Evolutionary conservation across 2,113 vertebrate genomes (phyloP).

Genomic region (Hippocampus zosterae): DNA sequence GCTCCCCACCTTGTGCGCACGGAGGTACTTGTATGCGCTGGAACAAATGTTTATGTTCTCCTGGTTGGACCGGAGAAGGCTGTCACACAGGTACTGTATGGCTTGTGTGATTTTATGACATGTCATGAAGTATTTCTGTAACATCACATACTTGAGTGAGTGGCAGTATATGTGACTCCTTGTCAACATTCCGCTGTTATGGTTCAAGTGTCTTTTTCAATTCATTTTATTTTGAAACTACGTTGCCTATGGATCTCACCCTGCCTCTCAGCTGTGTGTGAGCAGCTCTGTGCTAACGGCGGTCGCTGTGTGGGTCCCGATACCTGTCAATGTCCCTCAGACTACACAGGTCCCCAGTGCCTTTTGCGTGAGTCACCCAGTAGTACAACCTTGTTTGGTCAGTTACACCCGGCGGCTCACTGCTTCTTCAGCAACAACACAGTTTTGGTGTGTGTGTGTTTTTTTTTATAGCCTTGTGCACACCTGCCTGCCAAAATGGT

Average conservation of each 20-base stretch:
- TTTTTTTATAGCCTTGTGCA: conserved; percentile 69
- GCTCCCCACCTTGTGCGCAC: conserved; percentile 75
- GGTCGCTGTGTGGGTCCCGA: conserved; percentile 74
- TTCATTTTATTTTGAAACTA: conserved; percentile 4
- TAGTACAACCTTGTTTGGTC: background rate
- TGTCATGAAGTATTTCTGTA: background rate
- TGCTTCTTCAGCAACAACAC: background rate
- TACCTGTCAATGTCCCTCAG: conserved; percentile 76
- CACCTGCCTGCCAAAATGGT: conserved; percentile 72
- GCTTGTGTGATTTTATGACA: no score
- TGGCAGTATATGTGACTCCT: no score
- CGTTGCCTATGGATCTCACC: background rate
- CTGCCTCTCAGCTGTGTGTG: conserved; percentile 67
- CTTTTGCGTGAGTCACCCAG: conserved; percentile 69
- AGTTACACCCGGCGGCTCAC: conserved; percentile 1
- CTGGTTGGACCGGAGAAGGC: conserved; percentile 72
- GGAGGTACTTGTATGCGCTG: conserved; percentile 77
- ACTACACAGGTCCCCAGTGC: conserved; percentile 75
- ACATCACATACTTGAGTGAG: no score
- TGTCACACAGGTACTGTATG: conserved; percentile 74
- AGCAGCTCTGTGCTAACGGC: conserved; percentile 72
- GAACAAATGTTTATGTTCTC: conserved; percentile 71
- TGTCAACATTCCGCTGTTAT: background rate
- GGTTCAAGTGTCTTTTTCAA: background rate
- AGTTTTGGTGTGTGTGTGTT: conserved; percentile 18